Base-by-base conservation (phyloP, 2,113 vertebrate genomes). In the Thalassarche chlororhynchos region DNA sequence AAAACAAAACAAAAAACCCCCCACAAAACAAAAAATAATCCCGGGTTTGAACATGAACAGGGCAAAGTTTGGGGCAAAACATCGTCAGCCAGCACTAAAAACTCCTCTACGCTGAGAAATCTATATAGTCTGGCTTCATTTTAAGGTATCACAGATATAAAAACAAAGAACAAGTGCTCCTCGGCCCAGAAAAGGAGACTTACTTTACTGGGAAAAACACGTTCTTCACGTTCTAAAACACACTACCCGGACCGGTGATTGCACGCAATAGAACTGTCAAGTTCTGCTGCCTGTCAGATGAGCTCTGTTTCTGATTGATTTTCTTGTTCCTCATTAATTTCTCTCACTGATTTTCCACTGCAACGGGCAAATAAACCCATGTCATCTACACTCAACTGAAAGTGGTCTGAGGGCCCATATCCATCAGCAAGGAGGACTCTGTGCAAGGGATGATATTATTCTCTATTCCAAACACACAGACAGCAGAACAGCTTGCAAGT, bases 1-100 rank as follows among this genome's bases (percentile, higher is more conserved):
- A 32, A 15, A 26, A 14, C 13, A 65, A 23, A 42, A 9, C 5
- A 34, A 55, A 14, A 72, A 81, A 29, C 5, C 31, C 20, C 28
- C 49, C 2, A 20, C 1, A 36, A 51, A 17, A 1, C 1, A 8
- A 68, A 72, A 36, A 68, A 3, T 10, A 26, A 44, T 21, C 15
- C 47, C 1, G 0, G 9, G 20, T 47, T 46, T 75, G 32, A 89
- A 52, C 12, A 38, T 0, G 11, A 82, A n/a, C 5, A 15, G 12
- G 11, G 64, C 0, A 29, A 75, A 29, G 32, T 49, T 2, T 38
- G 28, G 15, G 38, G 19, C 18, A 55, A 77, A 78, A 65, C 7
- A 25, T 14, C 24, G 54, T 66, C 60, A 68, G 5, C 2, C 54
- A 92, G 40, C 25, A 84, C 2, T 46, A 60, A 28, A 13, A 78